A percentile compares a stretch with the other conserved stretches of the same genome.
Evolutionary conservation across 2,797 vertebrate genomes (phyloP).

Genomic region (Kryptopterus vitreolus): DNA sequence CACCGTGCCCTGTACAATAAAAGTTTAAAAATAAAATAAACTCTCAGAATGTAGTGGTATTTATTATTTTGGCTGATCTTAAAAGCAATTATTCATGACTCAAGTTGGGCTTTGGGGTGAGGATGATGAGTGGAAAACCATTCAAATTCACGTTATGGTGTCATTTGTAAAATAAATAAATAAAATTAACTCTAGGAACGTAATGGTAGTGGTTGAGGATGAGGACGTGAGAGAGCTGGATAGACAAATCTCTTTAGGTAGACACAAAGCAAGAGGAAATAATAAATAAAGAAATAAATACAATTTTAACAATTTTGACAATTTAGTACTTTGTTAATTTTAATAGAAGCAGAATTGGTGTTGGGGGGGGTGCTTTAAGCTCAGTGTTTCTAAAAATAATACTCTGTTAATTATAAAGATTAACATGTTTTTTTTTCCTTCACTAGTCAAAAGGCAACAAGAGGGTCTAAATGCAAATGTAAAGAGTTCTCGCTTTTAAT

Average conservation of each 20-base stretch:
- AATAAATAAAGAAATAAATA: too few relatives aligned
- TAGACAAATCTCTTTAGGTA: not conserved
- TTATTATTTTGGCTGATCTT: not conserved
- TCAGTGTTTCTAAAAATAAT: too few relatives aligned
- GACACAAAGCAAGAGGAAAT: not conserved
- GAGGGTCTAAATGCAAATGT: not conserved
- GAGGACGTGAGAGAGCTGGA: not conserved
- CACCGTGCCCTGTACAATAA: too few relatives aligned
- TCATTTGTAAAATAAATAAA: too few relatives aligned
- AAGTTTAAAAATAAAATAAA: too few relatives aligned
- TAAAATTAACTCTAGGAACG: too few relatives aligned
- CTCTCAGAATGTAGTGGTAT: too few relatives aligned
- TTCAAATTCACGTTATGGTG: too few relatives aligned
- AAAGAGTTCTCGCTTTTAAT: conserved; percentile 13
- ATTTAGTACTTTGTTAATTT: not conserved
- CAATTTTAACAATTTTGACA: too few relatives aligned
- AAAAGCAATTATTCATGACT: not conserved
- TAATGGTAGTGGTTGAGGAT: not conserved
- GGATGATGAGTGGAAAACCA: too few relatives aligned
- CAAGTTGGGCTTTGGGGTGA: not conserved
- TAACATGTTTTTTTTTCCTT: not conserved
- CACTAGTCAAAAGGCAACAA: not conserved
- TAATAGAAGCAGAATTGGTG: not conserved
- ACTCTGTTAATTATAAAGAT: not conserved
- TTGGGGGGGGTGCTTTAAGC: too few relatives aligned